Evolutionary conservation across 2,113 vertebrate species (phyloP).

Genomic region (Collichthys lucidus): DNA sequence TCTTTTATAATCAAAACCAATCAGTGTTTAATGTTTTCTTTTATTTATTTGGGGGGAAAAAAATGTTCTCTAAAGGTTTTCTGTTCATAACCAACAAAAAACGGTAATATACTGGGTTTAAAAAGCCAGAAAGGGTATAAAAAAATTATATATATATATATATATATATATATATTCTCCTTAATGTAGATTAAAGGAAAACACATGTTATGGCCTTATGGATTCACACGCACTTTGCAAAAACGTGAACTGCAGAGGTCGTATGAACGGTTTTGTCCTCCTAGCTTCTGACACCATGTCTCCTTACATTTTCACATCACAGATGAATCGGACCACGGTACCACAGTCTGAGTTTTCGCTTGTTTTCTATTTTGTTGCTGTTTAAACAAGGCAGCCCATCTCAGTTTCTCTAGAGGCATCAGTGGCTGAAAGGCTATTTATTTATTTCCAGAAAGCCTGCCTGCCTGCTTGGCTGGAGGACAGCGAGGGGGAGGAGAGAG

Average conservation of each 20-base stretch:
- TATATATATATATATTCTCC: background rate
- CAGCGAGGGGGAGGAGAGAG: background rate
- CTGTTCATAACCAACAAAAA: conserved; percentile 5
- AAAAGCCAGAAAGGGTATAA: conserved; percentile 15
- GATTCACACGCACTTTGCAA: conserved; percentile 6
- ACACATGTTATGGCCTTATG: background rate
- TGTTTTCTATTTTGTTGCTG: conserved; percentile 19
- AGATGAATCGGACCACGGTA: conserved; percentile 6
- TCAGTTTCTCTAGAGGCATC: conserved; percentile 33
- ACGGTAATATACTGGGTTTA: conserved; percentile 9
- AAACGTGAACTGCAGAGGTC: background rate
- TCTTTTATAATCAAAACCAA: background rate
- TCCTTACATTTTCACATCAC: background rate
- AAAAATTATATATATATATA: too few relatives aligned
- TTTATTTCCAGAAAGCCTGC: conserved; percentile 33
- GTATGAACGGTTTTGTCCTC: background rate
- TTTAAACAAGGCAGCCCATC: conserved; percentile 1
- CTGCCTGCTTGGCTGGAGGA: conserved; percentile 6
- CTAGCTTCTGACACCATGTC: background rate
- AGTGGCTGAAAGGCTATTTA: conserved; percentile 40
- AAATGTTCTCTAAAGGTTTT: background rate
- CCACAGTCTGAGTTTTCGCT: conserved; percentile 12
- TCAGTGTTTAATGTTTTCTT: background rate
- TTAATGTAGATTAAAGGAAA: conserved; percentile 24
- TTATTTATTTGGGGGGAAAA: background rate